A percentile compares a stretch with the other conserved stretches of the same genome.
These are phyloP conservation scores for Oriolus oriolus DNA, from an alignment of 2,113 vertebrate species.

Conservation along the genomic window DNA sequence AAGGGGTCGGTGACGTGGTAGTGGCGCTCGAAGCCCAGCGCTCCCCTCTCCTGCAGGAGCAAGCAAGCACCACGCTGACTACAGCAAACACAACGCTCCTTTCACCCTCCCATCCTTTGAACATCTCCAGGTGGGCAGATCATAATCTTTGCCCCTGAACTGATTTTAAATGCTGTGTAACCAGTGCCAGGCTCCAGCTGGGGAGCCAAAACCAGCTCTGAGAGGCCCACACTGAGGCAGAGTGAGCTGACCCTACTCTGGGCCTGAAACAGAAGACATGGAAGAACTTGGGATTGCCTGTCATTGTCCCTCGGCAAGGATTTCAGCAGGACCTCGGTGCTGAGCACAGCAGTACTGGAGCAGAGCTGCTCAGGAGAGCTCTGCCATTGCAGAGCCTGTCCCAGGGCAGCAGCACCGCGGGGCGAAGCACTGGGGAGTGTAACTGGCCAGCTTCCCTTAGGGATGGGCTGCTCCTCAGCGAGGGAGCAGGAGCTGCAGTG, in stretches of 20 bases:
- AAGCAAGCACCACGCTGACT: background rate
- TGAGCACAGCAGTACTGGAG: background rate
- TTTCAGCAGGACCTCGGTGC: background rate
- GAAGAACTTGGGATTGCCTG: background rate
- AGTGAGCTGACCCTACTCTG: background rate
- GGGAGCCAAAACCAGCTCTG: background rate
- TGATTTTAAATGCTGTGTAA: background rate
- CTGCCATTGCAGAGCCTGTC: background rate
- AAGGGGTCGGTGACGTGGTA: constrained; percentile 96
- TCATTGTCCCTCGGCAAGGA: background rate
- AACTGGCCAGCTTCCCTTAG: background rate
- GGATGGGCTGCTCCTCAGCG: background rate
- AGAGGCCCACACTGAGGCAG: background rate
- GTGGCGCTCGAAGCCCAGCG: constrained; percentile 85
- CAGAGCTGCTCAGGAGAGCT: background rate
- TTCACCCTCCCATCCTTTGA: too few species aligned
- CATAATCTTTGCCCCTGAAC: background rate
- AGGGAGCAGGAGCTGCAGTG: background rate
- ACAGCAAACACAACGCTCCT: background rate
- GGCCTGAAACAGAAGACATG: background rate
- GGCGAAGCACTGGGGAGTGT: fast-evolving
- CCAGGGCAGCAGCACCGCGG: background rate
- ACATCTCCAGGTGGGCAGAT: background rate
- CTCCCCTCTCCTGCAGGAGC: constrained; percentile 82
- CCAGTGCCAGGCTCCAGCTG: background rate